Evolutionary conservation across 2,888 invertebrate species (phyloP).

Genomic region (Xylota segnis): DNA sequence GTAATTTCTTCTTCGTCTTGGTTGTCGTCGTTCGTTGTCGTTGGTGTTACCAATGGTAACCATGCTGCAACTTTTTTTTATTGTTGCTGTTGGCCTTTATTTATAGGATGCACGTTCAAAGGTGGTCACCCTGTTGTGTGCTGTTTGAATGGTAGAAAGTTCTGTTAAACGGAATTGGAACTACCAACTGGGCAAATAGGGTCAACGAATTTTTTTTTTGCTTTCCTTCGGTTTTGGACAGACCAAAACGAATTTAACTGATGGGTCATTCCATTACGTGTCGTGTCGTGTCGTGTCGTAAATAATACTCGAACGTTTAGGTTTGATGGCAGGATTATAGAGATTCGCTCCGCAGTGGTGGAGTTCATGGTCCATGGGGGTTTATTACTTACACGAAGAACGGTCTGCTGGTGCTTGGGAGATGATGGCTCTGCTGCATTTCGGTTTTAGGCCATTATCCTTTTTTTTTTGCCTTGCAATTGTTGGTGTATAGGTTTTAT

Average conservation of each 20-base stretch:
- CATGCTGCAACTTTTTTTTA: conserved; percentile 23
- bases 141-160: conserved; percentile 64
- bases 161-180: conserved; percentile 75
- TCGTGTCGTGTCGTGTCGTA: conserved; percentile 38
- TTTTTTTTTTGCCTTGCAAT: conserved; percentile 1
- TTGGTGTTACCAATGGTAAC: conserved; percentile 43
- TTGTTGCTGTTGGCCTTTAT: conserved; percentile 25
- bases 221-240: conserved; percentile 37
- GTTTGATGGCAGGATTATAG: conserved; percentile 47
- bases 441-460: conserved; percentile 53
- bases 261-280: conserved; percentile 40
- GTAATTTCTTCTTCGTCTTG: conserved; percentile 34
- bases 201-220: conserved; percentile 56
- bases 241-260: conserved; percentile 53
- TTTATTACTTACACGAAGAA: conserved; percentile 49
- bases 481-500: conserved; percentile 22
- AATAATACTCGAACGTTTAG: conserved; percentile 26
- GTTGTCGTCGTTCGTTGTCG: conserved; percentile 14
- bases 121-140: conserved; percentile 60
- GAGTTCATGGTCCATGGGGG: conserved; percentile 46
- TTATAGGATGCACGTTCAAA: conserved; percentile 57
- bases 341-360: neutral
- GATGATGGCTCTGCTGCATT: conserved; percentile 15
- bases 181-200: conserved; percentile 68
- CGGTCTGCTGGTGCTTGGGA: conserved; percentile 2